Evolutionary conservation across 2,888 invertebrate species (phyloP).

Genomic region (Axea sp.): DNA sequence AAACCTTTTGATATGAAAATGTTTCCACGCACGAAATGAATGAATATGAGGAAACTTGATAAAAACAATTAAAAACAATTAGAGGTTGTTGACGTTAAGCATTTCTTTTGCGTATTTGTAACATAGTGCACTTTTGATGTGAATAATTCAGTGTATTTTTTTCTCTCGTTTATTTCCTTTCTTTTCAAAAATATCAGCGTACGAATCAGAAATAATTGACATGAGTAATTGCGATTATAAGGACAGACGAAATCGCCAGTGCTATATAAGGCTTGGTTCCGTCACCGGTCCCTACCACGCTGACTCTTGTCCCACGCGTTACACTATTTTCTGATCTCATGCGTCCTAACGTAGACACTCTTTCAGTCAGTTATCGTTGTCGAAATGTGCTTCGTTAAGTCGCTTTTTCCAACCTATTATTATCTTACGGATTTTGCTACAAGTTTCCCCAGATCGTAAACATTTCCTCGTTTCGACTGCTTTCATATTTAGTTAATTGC

Average conservation of each 20-base stretch:
- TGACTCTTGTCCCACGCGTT: conserved; percentile 65
- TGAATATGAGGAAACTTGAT: too few relatives aligned
- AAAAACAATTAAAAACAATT: too few relatives aligned
- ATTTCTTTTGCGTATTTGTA: too few relatives aligned
- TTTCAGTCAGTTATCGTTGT: conserved; percentile 64
- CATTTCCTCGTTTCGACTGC: conserved; percentile 11
- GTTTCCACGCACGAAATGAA: too few relatives aligned
- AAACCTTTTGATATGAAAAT: too few relatives aligned
- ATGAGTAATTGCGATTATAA: conserved; percentile 47
- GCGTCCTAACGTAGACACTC: conserved; percentile 63
- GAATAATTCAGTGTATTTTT: too few relatives aligned
- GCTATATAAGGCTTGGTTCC: conserved; percentile 75
- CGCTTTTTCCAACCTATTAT: conserved; percentile 30
- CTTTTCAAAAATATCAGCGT: background rate
- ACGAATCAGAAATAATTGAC: conserved; percentile 32
- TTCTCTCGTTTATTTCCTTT: too few relatives aligned
- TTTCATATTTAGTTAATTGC: conserved; percentile 6
- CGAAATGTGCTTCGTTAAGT: conserved; percentile 64
- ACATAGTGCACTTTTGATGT: too few relatives aligned
- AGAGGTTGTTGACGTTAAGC: too few relatives aligned
- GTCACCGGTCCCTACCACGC: conserved; percentile 66
- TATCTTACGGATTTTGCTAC: conserved; percentile 15
- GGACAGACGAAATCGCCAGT: conserved; percentile 67
- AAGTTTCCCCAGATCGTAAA: conserved; percentile 9
- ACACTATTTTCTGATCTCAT: conserved; percentile 68